Conservation (phyloP, 2,113 vertebrate species). For the Scatophagus argus region DNA sequence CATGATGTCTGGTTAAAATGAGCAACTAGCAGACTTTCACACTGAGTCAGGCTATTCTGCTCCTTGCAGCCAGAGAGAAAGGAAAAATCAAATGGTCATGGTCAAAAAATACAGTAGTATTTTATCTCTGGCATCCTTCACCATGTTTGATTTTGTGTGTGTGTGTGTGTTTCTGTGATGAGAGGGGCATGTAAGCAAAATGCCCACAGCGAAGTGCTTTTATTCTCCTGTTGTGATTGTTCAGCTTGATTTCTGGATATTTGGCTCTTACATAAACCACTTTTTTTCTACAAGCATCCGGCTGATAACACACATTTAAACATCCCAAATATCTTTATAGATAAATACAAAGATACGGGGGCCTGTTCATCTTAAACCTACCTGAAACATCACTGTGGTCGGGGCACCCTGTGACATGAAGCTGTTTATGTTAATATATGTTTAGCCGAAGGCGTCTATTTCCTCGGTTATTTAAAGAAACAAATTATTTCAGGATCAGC, state of each 20-base stretch:
- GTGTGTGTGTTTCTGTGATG: constrained; percentile 8
- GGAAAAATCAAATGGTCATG: constrained; percentile 3
- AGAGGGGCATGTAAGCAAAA: constrained; percentile 19
- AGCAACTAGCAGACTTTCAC: background rate
- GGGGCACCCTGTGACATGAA: constrained; percentile 1
- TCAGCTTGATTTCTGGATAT: constrained; percentile 24
- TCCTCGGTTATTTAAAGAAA: constrained; percentile 81
- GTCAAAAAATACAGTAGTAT: background rate
- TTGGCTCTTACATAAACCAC: constrained; percentile 44
- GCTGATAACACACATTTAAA: constrained; percentile 15
- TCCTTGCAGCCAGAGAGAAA: background rate
- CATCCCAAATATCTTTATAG: background rate
- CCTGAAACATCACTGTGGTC: constrained; percentile 6
- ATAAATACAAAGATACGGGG: background rate
- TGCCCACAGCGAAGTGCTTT: constrained; percentile 3
- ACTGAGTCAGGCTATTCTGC: background rate
- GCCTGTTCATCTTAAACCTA: background rate
- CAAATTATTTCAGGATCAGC: constrained; percentile 81
- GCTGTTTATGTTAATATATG: constrained; percentile 64
- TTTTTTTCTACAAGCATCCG: background rate
- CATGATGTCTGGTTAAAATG: constrained; percentile 18
- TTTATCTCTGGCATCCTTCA: constrained; percentile 1
- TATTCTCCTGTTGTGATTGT: background rate
- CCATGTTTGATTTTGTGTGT: background rate
- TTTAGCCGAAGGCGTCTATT: constrained; percentile 60